Base-by-base conservation (phyloP, 2,113 vertebrate species). In the Pholis gunnellus region DNA sequence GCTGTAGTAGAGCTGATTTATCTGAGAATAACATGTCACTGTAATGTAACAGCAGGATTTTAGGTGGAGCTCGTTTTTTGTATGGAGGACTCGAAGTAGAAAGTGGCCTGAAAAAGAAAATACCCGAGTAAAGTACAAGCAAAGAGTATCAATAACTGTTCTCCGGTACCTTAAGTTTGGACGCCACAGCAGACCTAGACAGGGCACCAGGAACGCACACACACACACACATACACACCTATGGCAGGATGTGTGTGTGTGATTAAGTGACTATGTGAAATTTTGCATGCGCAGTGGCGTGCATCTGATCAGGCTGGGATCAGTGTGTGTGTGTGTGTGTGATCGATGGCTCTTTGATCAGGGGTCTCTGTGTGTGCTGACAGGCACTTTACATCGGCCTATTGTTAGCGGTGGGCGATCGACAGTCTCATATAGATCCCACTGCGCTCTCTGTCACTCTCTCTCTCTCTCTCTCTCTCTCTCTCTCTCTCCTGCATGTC, bases 331-430 rank as follows among this genome's bases (percentile, higher is more conserved):
- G 78, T 89, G 89, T 91, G 94, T 94, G 93, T 18, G 75, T 83
- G 95, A 94, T 95, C 95, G 90, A 96, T 95, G 92, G 70, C 87
- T 89, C 95, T 96, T 92, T 96, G 96, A 97, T 97, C 96, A 95
- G 93, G 67, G 87, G 87, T 91, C 88, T 94, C 90, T 77, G 79
- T 83, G 93, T 95, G 92, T 93, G 93, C 95, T 96, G 97, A 97
- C 96, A 96, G 94, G 93, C 90, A 82, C 92, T 96, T 95, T 91
- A 94, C 95, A 94, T 94, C 92, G 46, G 91, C 87, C 94, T 94
- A 95, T 94, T 94, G 95, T 95, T 95, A 96, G 95, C 87, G 92
- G 86, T 82, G 87, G 89, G 91, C 78, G 95, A 98, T 96, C 94
- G 97, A 97, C 97, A 96, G 92, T 89, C 83, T 90, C 76, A 91